Evolutionary conservation across 2,113 vertebrate species (phyloP).

Genomic region (Rhinoderma darwinii): DNA sequence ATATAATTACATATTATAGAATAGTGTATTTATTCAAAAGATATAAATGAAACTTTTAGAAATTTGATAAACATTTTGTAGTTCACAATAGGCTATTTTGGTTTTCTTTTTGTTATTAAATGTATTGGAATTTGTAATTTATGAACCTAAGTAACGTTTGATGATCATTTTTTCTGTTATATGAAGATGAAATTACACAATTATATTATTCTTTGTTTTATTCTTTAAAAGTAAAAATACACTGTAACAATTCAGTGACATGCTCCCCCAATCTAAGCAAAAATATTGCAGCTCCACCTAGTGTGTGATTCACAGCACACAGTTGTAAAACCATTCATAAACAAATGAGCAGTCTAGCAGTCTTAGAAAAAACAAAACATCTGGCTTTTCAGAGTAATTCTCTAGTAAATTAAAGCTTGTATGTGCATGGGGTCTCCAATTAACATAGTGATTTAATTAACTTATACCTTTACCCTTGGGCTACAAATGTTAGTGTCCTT

Average conservation of each 20-base stretch:
- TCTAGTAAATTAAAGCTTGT: neutral
- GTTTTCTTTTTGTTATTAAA: neutral
- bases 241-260: neutral
- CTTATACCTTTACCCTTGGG: neutral
- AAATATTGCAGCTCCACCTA: constrained; percentile 40
- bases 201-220: neutral
- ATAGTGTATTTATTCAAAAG: too few species aligned
- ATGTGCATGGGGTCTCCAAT: constrained; percentile 6
- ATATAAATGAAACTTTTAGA: neutral
- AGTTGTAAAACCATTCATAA: constrained; percentile 15
- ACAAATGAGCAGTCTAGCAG: constrained; percentile 26
- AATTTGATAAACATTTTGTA: neutral
- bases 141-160: neutral
- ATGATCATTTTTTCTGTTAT: too few species aligned
- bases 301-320: constrained; percentile 1
- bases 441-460: constrained; percentile 49
- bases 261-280: neutral
- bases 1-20: too few species aligned
- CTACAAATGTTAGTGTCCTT: neutral
- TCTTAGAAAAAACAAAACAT: constrained; percentile 1
- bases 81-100: neutral
- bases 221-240: neutral
- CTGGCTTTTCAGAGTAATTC: neutral
- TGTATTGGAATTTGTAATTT: neutral
- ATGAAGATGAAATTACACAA: too few species aligned